Base-by-base conservation (phyloP, 2,888 invertebrate genomes). In the Itoplectis maculator region DNA sequence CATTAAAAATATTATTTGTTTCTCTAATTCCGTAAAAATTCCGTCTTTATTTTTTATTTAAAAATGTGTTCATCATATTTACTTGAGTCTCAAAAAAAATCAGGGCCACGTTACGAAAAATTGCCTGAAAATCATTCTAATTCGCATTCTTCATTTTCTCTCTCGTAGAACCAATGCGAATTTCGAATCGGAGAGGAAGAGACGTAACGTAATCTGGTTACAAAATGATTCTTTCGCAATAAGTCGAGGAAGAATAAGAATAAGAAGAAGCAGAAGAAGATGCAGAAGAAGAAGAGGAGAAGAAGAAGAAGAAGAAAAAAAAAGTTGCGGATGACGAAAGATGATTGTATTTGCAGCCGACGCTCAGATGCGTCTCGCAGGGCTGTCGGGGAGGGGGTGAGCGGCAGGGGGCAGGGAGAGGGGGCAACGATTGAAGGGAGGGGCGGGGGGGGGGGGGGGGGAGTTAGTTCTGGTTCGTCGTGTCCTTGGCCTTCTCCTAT, bases 401-500 rank as follows among this genome's bases (percentile, higher is more conserved):
- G n/a, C n/a, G n/a, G n/a, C n/a, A 13, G 47, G n/a, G n/a, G 47
- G n/a, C n/a, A 3, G 47, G 47, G 5, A 3, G 47, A 3, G 47
- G 47, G 5, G n/a, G 1, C n/a, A 47, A 13, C 4, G 8, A 42
- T 8, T 13, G 47, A n/a, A n/a, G 47, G 5, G n/a, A 7, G 35
- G 56, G 9, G 54, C 23, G 54, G 18, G 29, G 13, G 11, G 35
- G 35, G 35, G 35, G 37, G 59, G 18, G 45, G 20, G 40, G 69
- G 61, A 51, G 29, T 40, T 47, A 40, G 54, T 54, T 70, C 78
- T 72, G 65, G 23, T 80, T 51, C 54, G 15, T 65, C 69, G n/a
- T 72, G 68, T 83, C 59, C 81, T 88, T 82, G 81, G 78, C 81
- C 78, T 82, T 82, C 74, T 63, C 68, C 68, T 73, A 73, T 69